Evolutionary conservation across 2,888 invertebrate species (phyloP).

Genomic region (Empis stercorea): DNA sequence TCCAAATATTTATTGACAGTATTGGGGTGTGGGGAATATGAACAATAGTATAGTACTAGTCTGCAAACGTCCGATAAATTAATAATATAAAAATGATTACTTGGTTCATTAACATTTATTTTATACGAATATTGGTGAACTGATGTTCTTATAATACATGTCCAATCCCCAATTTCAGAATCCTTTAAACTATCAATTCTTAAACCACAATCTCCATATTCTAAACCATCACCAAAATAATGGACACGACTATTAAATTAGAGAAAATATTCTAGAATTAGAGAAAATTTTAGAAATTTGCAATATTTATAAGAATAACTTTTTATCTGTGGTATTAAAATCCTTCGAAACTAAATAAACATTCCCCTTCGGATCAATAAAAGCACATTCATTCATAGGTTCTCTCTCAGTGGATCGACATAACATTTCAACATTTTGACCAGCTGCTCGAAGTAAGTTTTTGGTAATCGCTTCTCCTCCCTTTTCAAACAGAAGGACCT

Average conservation of each 20-base stretch:
- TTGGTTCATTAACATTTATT: neutral
- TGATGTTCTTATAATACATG: constrained; percentile 11
- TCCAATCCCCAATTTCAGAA: constrained; percentile 20
- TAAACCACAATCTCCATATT: constrained; percentile 20
- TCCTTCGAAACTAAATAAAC: constrained; percentile 18
- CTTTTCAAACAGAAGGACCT: constrained; percentile 18
- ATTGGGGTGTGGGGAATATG: no score
- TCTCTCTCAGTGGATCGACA: constrained; percentile 17
- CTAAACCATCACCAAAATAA: constrained; percentile 19
- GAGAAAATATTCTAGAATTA: neutral
- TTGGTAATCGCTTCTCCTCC: constrained; percentile 17
- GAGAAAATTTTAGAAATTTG: neutral
- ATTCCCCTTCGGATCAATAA: constrained; percentile 17
- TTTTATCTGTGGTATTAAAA: constrained; percentile 16
- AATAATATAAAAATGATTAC: neutral
- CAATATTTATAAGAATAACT: constrained; percentile 9
- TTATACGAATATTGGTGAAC: neutral
- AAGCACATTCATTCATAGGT: constrained; percentile 19
- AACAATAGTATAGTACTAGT: no score
- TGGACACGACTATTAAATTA: constrained; percentile 17
- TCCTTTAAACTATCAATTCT: constrained; percentile 14
- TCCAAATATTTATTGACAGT: no score
- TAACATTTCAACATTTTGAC: constrained; percentile 17
- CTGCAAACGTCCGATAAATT: no score
- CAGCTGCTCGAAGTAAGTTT: constrained; percentile 10